Conservation (phyloP, 2,113 vertebrate species). For the Paramormyrops kingsleyae region DNA sequence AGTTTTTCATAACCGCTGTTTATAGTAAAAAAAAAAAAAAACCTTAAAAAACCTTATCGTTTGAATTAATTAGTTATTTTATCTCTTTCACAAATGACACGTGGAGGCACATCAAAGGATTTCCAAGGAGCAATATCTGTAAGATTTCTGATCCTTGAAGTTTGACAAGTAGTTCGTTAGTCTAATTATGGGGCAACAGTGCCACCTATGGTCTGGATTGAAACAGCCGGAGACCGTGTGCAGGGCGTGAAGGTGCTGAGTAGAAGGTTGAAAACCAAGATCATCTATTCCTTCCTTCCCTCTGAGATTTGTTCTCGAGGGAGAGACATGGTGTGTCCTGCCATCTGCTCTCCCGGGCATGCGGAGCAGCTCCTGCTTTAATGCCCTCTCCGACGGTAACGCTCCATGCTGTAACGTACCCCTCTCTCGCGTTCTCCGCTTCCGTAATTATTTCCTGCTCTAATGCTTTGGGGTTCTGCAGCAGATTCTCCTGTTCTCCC, state of each 20-base stretch:
- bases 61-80: conserved; percentile 69
- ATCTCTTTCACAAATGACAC: conserved; percentile 67
- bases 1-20: background rate
- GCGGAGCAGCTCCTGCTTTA: background rate
- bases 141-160: conserved; percentile 25
- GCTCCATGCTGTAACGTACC: background rate
- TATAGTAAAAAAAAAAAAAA: conserved; percentile 39
- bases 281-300: background rate
- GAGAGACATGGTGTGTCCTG: background rate
- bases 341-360: background rate
- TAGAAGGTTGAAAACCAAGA: background rate
- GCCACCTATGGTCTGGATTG: conserved; percentile 58
- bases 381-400: background rate
- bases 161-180: conserved; percentile 12
- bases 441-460: background rate
- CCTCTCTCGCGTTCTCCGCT: background rate
- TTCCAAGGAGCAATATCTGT: conserved; percentile 48
- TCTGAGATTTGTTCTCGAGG: background rate
- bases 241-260: background rate
- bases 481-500: background rate
- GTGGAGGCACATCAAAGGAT: conserved; percentile 57
- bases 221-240: background rate
- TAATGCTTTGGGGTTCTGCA: background rate
- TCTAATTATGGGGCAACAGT: conserved; percentile 62
- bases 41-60: conserved; percentile 44